Evolutionary conservation across 2,888 invertebrate species (phyloP), one percentile per base, ranked within the genome.

Genomic region (Tetropium fuscum): DNA sequence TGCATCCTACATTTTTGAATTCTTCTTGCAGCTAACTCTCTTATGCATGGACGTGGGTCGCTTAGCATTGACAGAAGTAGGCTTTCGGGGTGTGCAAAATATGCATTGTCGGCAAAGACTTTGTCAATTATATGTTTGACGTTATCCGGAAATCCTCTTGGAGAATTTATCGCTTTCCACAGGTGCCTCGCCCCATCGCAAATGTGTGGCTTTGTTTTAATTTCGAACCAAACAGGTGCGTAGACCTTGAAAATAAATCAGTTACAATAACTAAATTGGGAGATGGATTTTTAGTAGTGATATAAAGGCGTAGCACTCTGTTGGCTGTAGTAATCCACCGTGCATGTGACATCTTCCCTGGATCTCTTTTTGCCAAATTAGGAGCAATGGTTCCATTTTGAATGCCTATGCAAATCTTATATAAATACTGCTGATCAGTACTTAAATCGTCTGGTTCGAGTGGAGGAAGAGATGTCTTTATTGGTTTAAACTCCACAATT

Each of bases 261-360:
- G 27, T 27, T 10, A 45, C 15, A 27, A 27, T 4, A 16, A 45
- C n/a, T 10, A 47, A 16, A 8, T 47, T 47, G 2, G 3, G 2
- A 8, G 47, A 8, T 11, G 41, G 41, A 20, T 41, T 22, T 22
- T 41, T 15, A 20, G 60, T 55, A 38, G 44, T 13, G 43, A 55
- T 34, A 43, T 60, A 55, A 2, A 53, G 27, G 16, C 55, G 38
- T 8, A 60, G 55, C 5, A 60, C 11, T 54, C 49, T 55, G 25
- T 55, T 59, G 10, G 53, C 48, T 13, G 51, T 56, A 11, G 60
- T 60, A 7, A 56, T 22, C 44, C 55, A 60, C 25, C 45, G n/a
- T n/a, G 55, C 8, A 30, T 59, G 44, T 8, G 20, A 13, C 38
- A 59, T 34, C 13, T 41, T 48, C 6, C 41, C 54, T 30, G 48